Evolutionary conservation across 35 echinoderm and acorn worm genomes (phyloP).

Genomic region (Apostichopus californicus): DNA sequence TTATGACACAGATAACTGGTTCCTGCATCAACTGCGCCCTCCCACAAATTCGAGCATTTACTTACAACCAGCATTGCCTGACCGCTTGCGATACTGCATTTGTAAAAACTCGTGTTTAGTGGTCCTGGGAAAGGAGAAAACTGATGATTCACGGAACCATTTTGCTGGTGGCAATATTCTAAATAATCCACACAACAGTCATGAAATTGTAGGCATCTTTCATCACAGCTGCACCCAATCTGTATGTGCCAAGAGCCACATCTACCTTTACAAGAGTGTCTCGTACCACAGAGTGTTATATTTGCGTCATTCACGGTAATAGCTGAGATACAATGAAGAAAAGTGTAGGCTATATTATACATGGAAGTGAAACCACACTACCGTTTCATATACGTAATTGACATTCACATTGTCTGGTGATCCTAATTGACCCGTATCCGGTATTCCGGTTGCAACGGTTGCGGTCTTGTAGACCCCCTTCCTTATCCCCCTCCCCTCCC

Average conservation of each 20-base stretch:
- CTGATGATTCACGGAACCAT: not conserved
- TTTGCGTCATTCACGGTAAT: not conserved
- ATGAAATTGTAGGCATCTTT: not conserved
- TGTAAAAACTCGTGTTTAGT: not conserved
- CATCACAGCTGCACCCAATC: not conserved
- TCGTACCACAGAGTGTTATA: conserved; percentile 5
- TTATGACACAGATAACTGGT: not conserved
- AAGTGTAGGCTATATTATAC: not conserved
- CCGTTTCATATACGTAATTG: no score
- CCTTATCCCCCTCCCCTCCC: not conserved
- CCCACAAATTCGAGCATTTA: not conserved
- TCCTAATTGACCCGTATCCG: no score
- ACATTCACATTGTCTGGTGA: no score
- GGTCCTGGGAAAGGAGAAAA: not conserved
- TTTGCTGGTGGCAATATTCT: not conserved
- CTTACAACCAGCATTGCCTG: not conserved
- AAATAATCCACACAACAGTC: conserved; percentile 3
- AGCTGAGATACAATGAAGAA: not conserved
- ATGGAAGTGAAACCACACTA: no score
- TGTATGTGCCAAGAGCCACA: conserved; percentile 1
- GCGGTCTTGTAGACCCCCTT: no score
- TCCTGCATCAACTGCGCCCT: not conserved
- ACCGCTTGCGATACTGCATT: not conserved
- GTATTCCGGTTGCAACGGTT: no score
- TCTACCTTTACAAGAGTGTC: not conserved